Percentiles rank a stretch among this genome's conserved stretches.
phyloP scores from a whole-genome alignment of 2,888 invertebrate genomes.

The Nomada lathburiana region DNA sequence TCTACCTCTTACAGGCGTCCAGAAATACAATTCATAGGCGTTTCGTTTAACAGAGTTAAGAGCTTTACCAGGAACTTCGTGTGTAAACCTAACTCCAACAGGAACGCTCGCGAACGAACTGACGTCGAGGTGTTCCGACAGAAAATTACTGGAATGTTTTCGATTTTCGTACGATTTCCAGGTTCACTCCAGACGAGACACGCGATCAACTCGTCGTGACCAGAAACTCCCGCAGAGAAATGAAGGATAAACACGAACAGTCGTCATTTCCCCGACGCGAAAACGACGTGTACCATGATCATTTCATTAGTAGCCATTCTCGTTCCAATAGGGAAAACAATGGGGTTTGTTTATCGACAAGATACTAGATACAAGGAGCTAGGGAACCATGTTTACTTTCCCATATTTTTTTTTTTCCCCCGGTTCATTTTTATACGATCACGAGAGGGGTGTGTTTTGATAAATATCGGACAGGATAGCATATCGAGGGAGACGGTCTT shows the following conservation, averaged over 20 bases:
- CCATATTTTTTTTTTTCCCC: neutral
- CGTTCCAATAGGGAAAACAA: slow-evolving; percentile 28
- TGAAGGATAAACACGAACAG: slow-evolving; percentile 63
- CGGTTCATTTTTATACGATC: neutral
- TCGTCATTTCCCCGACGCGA: slow-evolving; percentile 30
- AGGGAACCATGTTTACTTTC: slow-evolving; percentile 16
- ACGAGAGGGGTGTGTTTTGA: slow-evolving; percentile 36
- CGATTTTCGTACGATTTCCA: slow-evolving; percentile 15
- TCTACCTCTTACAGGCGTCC: neutral
- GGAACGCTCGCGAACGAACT: neutral
- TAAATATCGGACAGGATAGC: slow-evolving; percentile 49
- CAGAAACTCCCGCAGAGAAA: slow-evolving; percentile 54
- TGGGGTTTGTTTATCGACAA: slow-evolving; percentile 61
- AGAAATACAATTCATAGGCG: too few relatives aligned
- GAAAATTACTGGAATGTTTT: slow-evolving; percentile 34
- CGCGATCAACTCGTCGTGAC: slow-evolving; percentile 42
- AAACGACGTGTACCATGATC: slow-evolving; percentile 46
- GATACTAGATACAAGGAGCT: neutral
- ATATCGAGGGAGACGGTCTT: slow-evolving; percentile 27
- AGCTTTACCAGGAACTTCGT: slow-evolving; percentile 1
- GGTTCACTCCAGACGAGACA: slow-evolving; percentile 11
- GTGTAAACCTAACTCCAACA: neutral
- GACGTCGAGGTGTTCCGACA: slow-evolving; percentile 2
- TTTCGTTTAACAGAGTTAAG: neutral
- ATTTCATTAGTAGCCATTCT: slow-evolving; percentile 63